phyloP scores from a whole-genome alignment of 1,140 invertebrate genomes.

The Lamellibrachia luymesi region DNA sequence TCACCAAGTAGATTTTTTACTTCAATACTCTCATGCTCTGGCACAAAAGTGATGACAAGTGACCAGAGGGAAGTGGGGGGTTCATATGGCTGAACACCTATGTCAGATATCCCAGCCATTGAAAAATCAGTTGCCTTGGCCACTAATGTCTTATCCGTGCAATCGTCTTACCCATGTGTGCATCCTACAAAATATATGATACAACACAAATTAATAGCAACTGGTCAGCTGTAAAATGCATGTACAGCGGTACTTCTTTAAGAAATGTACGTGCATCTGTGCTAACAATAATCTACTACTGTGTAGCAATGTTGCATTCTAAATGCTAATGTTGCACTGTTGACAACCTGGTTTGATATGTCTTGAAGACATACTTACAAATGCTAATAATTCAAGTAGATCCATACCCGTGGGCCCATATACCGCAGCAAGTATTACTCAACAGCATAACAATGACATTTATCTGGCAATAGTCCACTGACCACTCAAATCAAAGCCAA shows the following conservation, averaged over 20 bases:
- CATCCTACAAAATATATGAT: background rate
- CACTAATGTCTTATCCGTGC: background rate
- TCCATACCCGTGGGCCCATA: background rate
- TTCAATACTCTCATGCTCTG: slow-evolving; percentile 46
- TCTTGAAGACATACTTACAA: background rate
- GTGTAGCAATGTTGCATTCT: background rate
- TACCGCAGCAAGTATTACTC: background rate
- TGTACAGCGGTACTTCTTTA: background rate
- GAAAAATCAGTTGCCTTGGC: background rate
- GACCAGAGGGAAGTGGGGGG: slow-evolving; percentile 50
- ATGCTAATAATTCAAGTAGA: background rate
- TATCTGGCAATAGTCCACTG: background rate
- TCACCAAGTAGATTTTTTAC: slow-evolving; percentile 50
- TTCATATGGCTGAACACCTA: slow-evolving; percentile 30
- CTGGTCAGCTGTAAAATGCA: background rate
- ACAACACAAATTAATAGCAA: background rate
- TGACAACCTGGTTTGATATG: background rate
- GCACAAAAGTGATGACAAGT: slow-evolving; percentile 45
- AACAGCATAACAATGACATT: background rate
- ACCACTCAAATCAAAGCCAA: background rate
- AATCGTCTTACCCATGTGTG: background rate
- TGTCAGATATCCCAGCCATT: background rate
- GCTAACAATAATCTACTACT: background rate
- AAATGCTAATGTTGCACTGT: background rate
- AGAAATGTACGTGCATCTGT: background rate